Conservation (phyloP, 1,140 invertebrate genomes). For the Tetramorium alpestre region DNA sequence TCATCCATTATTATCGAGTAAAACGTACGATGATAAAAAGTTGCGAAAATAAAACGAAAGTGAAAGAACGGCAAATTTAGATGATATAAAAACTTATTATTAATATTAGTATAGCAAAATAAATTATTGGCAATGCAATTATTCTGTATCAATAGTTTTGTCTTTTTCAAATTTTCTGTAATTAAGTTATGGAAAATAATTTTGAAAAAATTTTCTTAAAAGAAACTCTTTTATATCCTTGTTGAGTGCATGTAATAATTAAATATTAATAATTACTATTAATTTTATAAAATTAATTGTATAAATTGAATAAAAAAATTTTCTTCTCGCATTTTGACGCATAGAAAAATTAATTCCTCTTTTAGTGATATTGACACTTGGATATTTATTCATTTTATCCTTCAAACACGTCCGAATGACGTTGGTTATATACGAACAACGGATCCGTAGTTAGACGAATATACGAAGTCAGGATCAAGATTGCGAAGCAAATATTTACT, state of each 20-base stretch:
- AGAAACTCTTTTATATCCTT: neutral
- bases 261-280: neutral
- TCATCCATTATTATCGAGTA: neutral
- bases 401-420: constrained; percentile 7
- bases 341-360: neutral
- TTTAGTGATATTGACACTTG: neutral
- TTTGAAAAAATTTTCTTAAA: neutral
- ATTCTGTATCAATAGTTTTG: neutral
- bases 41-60: neutral
- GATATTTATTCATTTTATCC: neutral
- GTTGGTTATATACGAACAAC: neutral
- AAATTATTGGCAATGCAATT: neutral
- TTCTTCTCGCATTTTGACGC: neutral
- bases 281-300: neutral
- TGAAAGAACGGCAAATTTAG: neutral
- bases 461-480: constrained; percentile 74
- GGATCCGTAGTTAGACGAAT: constrained; percentile 33
- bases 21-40: neutral
- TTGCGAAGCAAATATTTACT: constrained; percentile 80
- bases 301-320: neutral
- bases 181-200: neutral
- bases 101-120: neutral
- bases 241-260: neutral
- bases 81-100: neutral
- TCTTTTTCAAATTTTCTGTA: neutral